Evolutionary conservation across 2,888 invertebrate genomes (phyloP), one percentile per base, ranked within the genome.

Genomic region (Sinohyriopsis cumingii): DNA sequence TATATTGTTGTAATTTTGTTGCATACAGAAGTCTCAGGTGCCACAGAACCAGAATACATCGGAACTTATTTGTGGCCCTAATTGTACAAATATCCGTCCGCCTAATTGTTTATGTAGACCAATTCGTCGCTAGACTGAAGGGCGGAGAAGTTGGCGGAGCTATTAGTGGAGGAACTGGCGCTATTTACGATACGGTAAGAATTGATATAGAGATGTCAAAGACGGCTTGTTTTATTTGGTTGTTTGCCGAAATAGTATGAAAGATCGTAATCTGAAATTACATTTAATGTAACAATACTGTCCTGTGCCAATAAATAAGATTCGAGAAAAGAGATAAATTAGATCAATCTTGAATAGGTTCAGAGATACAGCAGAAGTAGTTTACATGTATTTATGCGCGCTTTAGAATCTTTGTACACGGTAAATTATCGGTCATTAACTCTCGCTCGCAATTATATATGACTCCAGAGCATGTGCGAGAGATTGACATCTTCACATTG

Each of bases 31-130:
- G 94, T 63, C 90, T 97, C 63, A 92, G 94, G 71, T 96, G 96
- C 87, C 94, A 94, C 84, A 92, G 96, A 64, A 96, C 96, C 0
- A 93, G 94, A 82, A 96, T 96, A 80, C 97, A 95, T 90, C 95
- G 94, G 90, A 95, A 95, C 89, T 92, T 96, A 68, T 97, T 95
- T 90, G 91, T 93, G 59, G 95, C 96, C 3, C 95, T 96, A 92
- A 92, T 95, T 28, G 89, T 91, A 62, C 90, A 91, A 74, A 89
- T 90, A 9, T 80, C 89, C 62, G 89, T 91, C 66, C 86, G 89
- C n/a, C 84, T 91, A 6, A 81, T 90, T 18, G 85, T 91, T 33
- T 91, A 91, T 76, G 86, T 91, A 54, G 91, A 92, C 79, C 87
- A 90, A 71, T 86, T 86, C 59, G 86, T 90, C 69, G 90, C 90